Evolutionary conservation across 1,140 invertebrate genomes (phyloP).

Genomic region (Drosophila ironensis): DNA sequence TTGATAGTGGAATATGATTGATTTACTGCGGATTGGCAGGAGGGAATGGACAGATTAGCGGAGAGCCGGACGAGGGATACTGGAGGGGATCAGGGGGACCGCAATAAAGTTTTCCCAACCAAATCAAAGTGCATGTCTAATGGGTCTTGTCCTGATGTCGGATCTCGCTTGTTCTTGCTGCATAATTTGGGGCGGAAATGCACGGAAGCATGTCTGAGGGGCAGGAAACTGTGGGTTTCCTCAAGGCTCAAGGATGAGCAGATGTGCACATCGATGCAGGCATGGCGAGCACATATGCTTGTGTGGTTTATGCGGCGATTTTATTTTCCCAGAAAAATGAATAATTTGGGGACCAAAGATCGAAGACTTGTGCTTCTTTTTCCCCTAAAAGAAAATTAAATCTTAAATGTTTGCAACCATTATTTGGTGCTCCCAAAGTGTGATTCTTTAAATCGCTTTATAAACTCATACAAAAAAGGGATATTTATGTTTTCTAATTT

Average conservation of each 20-base stretch:
- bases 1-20: constrained; percentile 53
- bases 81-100: constrained; percentile 21
- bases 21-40: constrained; percentile 33
- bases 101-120: constrained; percentile 62
- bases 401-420: too few relatives aligned
- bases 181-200: constrained; percentile 69
- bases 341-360: not conserved
- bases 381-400: too few relatives aligned
- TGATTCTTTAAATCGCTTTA: too few relatives aligned
- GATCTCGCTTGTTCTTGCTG: constrained; percentile 50
- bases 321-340: not conserved
- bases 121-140: constrained; percentile 74
- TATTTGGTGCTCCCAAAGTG: too few relatives aligned
- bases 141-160: constrained; percentile 58
- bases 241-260: constrained; percentile 26
- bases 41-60: constrained; percentile 8
- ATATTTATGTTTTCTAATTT: too few relatives aligned
- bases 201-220: constrained; percentile 52
- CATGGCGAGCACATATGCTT: not conserved
- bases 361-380: too few relatives aligned
- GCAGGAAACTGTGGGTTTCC: constrained; percentile 43
- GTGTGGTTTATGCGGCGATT: constrained; percentile 28
- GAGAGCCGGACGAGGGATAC: not conserved
- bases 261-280: constrained; percentile 14
- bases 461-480: too few relatives aligned